Evolutionary conservation across 2,113 vertebrate genomes (phyloP).

Genomic region (Caloenas nicobarica): DNA sequence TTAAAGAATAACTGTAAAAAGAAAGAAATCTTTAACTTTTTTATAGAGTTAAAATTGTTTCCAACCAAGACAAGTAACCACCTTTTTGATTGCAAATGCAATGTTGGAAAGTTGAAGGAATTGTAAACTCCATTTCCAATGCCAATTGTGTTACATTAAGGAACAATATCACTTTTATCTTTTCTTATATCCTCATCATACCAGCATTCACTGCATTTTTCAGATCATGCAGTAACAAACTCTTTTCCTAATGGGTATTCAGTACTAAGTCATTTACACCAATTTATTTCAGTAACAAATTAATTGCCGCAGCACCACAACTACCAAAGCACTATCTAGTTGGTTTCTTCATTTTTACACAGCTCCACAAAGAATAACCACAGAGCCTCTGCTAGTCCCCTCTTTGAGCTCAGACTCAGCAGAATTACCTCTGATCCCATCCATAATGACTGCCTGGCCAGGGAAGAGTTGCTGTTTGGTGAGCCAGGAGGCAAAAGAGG

Average conservation of each 20-base stretch:
- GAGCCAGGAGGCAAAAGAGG: background rate
- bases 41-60: background rate
- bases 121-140: background rate
- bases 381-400: rapidly evolving
- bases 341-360: background rate
- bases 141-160: background rate
- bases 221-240: background rate
- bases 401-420: background rate
- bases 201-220: background rate
- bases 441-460: background rate
- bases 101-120: background rate
- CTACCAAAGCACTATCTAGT: background rate
- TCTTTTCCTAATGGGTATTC: background rate
- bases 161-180: background rate
- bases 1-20: background rate
- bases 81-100: background rate
- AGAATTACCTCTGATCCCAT: background rate
- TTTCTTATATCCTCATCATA: background rate
- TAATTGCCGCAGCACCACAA: background rate
- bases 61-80: background rate
- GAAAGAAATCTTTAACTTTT: background rate
- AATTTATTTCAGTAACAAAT: background rate
- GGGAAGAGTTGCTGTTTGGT: background rate
- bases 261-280: background rate
- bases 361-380: background rate